These are phyloP conservation scores for Ailurus styani DNA, from an alignment of 2,113 vertebrate genomes.

Conservation along the genomic window DNA sequence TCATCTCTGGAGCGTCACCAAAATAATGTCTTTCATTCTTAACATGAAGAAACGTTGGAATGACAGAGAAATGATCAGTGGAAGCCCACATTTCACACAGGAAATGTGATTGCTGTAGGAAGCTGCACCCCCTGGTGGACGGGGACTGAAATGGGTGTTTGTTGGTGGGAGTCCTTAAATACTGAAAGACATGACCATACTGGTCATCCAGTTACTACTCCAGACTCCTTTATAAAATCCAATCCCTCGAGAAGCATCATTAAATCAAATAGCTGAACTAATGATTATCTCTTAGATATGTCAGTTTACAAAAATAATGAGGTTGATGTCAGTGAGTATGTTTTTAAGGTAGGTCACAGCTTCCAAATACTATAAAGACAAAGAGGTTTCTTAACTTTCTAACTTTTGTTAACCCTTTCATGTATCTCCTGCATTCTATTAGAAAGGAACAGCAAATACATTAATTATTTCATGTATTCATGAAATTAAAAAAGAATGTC, in stretches of 20 bases:
- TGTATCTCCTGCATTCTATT: background rate
- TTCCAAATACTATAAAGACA: background rate
- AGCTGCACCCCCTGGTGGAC: slow-evolving; percentile 11
- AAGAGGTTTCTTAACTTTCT: background rate
- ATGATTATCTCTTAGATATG: background rate
- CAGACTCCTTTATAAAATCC: background rate
- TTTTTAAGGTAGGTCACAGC: background rate
- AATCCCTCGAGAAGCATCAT: background rate
- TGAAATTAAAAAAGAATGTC: no score
- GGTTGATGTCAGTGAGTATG: background rate
- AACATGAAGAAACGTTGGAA: background rate
- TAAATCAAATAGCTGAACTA: background rate
- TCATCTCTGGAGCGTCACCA: background rate
- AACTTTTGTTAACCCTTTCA: background rate
- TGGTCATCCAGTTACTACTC: background rate
- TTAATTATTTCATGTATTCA: background rate
- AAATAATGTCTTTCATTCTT: background rate
- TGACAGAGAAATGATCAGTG: background rate
- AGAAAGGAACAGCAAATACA: background rate
- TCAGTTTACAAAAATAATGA: background rate
- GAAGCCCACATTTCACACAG: background rate
- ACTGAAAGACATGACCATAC: background rate
- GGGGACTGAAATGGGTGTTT: background rate
- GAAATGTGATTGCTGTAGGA: background rate
- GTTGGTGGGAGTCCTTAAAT: background rate